A percentile compares a stretch with the other conserved stretches of the same genome.
Conservation (phyloP, 2,797 vertebrate species). For the Eulemur albifrons region DNA sequence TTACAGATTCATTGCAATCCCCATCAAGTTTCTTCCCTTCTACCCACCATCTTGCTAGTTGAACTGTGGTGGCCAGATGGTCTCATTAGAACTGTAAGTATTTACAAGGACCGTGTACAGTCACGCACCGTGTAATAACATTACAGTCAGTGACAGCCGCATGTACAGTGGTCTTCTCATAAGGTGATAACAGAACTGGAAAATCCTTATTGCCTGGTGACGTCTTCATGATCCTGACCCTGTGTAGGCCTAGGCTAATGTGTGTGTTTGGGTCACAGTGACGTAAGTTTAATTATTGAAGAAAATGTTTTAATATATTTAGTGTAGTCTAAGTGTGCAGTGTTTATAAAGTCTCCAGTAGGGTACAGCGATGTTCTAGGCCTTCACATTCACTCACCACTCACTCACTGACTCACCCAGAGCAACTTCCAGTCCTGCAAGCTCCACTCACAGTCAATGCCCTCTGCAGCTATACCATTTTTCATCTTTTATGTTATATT, state of each 20-base stretch:
- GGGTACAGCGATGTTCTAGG: background rate
- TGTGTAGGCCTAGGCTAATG: background rate
- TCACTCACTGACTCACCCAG: background rate
- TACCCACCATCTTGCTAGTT: background rate
- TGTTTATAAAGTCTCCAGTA: background rate
- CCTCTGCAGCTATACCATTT: no score
- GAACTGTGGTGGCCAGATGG: background rate
- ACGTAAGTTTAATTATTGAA: background rate
- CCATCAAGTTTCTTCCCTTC: background rate
- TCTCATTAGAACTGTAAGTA: background rate
- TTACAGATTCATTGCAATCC: background rate
- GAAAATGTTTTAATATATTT: background rate
- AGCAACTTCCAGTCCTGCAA: background rate
- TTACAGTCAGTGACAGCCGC: background rate
- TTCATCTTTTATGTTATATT: background rate
- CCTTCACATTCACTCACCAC: background rate
- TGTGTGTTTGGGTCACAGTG: background rate
- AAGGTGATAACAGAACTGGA: background rate
- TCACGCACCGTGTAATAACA: background rate
- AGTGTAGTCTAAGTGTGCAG: background rate
- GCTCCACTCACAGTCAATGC: background rate
- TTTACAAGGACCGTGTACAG: background rate
- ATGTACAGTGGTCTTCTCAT: background rate
- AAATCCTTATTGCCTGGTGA: background rate
- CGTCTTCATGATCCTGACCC: background rate